Base-by-base conservation (phyloP, 2,797 vertebrate species). In the Tadarida brasiliensis region DNA sequence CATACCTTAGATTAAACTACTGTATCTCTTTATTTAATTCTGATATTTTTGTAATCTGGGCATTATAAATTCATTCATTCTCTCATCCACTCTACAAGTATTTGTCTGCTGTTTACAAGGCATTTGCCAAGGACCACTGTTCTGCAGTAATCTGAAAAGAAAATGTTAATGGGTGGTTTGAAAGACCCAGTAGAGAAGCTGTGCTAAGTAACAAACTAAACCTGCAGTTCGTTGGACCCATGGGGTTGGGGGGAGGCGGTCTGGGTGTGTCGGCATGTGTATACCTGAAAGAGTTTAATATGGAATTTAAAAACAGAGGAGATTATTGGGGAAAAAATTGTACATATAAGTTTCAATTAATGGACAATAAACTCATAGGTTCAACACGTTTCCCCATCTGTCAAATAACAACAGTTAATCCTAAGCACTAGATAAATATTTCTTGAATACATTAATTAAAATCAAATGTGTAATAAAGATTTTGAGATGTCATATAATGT, bases 1-100 rank as follows among this genome's bases (percentile, higher is more conserved):
- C 92, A 96, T 63, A 94, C 63, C 97, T 47, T 19, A 74, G 81
- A 96, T 96, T 94, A 97, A 95, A 96, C 7, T 94, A 96, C 0
- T 44, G 19, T 35, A 91, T 96, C 87, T 51, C 47, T 54, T 89
- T 82, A 74, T 91, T 95, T 93, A 97, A 92, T 61, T 61, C 93
- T 93, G 19, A 56, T 5, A 9, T 92, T 61, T 89, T 74, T 35
- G 15, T 63, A 90, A 10, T 88, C 33, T 35, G 68, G 33, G 20
- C 11, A 68, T 57, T 85, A 59, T 78, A 59, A 95, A 70, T 93
- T 28, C 19, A 95, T 81, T 90, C 12, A 84, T 67, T 57, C 39
- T 49, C n/a, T 47, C 51, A 51, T 78, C 93, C 33, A 87, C 57
- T 82, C 61, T 51, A 33, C 11, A 91, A 94, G 51, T 81, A 70